Evolutionary conservation across 1,140 invertebrate species (phyloP).

Genomic region (Trichonephila clavata): DNA sequence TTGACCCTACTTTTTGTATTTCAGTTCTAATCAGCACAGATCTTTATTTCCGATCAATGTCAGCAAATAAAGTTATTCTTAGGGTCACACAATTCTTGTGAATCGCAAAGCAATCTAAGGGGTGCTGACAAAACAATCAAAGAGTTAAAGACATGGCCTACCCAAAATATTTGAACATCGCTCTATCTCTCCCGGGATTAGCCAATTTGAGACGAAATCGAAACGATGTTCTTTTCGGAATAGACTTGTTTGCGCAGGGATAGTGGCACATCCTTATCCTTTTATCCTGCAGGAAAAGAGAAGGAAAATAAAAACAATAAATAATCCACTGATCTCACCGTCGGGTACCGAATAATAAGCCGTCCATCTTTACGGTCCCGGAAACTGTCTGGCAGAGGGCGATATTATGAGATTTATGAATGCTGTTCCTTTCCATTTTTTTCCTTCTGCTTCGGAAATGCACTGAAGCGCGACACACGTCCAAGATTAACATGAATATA

Average conservation of each 20-base stretch:
- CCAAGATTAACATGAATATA: constrained; percentile 25
- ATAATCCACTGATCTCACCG: not conserved
- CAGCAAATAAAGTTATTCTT: too few relatives aligned
- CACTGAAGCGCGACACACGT: not conserved
- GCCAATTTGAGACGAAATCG: not conserved
- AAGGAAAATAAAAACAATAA: constrained; percentile 6
- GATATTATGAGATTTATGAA: constrained; percentile 36
- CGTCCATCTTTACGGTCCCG: constrained; percentile 24
- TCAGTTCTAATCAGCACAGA: too few relatives aligned
- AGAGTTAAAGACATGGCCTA: not conserved
- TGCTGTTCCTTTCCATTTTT: not conserved
- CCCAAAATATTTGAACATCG: constrained; percentile 3
- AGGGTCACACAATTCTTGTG: too few relatives aligned
- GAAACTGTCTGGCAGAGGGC: constrained; percentile 16
- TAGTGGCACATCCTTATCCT: constrained; percentile 17
- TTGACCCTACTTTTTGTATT: too few relatives aligned
- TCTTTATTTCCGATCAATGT: too few relatives aligned
- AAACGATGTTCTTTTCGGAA: not conserved
- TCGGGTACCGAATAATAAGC: constrained; percentile 21
- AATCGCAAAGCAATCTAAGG: too few relatives aligned
- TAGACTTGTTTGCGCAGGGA: not conserved
- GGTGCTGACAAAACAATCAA: not conserved
- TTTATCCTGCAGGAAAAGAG: not conserved
- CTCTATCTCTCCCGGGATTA: not conserved
- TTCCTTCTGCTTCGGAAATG: constrained; percentile 30